A percentile compares a stretch with the other conserved stretches of the same genome.
Evolutionary conservation across 2,797 vertebrate genomes (phyloP).

Genomic region (Masticophis lateralis): DNA sequence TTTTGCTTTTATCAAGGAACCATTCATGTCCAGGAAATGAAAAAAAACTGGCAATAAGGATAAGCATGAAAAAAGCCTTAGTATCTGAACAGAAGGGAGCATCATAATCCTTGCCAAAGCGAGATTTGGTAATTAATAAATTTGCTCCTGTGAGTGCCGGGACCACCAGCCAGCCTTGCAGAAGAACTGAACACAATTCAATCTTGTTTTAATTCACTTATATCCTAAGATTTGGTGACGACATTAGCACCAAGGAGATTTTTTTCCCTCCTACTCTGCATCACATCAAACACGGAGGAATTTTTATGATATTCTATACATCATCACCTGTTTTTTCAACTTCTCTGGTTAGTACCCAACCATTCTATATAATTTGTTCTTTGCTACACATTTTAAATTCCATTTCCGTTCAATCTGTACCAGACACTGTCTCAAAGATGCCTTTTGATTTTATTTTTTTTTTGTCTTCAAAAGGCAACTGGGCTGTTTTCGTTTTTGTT

Average conservation of each 20-base stretch:
- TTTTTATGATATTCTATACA: background rate
- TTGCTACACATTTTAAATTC: background rate
- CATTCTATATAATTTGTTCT: background rate
- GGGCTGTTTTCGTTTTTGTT: background rate
- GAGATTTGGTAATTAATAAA: background rate
- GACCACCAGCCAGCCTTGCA: too few species aligned
- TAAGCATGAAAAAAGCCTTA: background rate
- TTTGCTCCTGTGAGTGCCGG: too few species aligned
- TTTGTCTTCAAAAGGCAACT: background rate
- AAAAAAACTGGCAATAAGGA: background rate
- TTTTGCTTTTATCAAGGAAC: background rate
- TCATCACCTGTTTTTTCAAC: too few species aligned
- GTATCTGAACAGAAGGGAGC: background rate
- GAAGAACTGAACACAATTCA: background rate
- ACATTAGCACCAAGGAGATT: rapidly evolving
- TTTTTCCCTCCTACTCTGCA: background rate
- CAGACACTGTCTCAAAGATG: background rate
- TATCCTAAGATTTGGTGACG: rapidly evolving
- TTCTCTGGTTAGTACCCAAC: background rate
- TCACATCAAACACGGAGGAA: background rate
- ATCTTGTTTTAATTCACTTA: background rate
- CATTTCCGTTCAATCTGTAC: background rate
- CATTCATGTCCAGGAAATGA: background rate
- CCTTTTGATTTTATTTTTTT: background rate
- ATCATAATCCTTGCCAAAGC: background rate